phyloP scores from a whole-genome alignment of 2,888 invertebrate genomes.

The Osmoderma eremita region DNA sequence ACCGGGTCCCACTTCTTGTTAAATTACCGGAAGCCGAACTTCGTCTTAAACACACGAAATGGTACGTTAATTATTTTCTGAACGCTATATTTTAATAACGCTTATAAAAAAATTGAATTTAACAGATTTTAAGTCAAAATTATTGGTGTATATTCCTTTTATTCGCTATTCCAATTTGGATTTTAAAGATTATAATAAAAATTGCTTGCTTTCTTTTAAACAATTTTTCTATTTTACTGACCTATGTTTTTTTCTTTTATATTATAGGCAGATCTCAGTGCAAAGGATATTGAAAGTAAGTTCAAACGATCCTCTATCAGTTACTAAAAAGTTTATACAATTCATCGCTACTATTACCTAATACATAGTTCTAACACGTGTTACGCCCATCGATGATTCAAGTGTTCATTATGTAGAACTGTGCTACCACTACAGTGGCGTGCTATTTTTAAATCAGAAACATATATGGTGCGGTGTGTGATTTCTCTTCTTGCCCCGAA shows the following conservation, averaged over 20 bases:
- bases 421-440: slow-evolving; percentile 24
- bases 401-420: background rate
- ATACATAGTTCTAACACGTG: slow-evolving; percentile 21
- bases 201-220: no score
- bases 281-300: slow-evolving; percentile 92
- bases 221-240: slow-evolving; percentile 1
- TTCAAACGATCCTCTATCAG: no score
- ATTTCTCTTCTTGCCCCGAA: slow-evolving; percentile 25
- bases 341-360: slow-evolving; percentile 27
- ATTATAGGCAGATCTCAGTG: slow-evolving; percentile 86
- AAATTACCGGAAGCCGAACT: slow-evolving; percentile 78
- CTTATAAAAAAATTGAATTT: no score
- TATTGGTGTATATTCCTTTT: no score
- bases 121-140: no score
- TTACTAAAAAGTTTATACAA: no score
- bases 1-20: slow-evolving; percentile 82
- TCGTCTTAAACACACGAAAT: slow-evolving; percentile 43
- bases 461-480: slow-evolving; percentile 39
- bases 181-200: no score
- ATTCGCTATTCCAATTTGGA: background rate
- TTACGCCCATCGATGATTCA: slow-evolving; percentile 5
- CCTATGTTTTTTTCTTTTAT: slow-evolving; percentile 50
- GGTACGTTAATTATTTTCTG: slow-evolving; percentile 39
- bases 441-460: slow-evolving; percentile 43
- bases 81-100: background rate